Conservation (phyloP, 2,797 vertebrate species). For the Lagodon rhomboides region DNA sequence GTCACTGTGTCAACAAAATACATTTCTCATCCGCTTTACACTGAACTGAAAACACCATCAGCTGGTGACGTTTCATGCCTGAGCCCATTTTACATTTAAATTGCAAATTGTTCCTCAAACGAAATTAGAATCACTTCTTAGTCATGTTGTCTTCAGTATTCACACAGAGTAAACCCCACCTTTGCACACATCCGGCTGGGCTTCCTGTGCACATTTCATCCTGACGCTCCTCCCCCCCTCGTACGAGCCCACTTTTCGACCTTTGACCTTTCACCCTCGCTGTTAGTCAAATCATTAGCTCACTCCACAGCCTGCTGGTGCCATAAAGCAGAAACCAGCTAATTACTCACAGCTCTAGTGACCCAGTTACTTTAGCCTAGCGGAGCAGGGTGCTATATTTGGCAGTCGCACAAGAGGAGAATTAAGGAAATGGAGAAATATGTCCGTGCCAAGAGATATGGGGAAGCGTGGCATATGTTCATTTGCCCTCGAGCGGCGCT, state of each 20-base stretch:
- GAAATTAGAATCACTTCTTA: slow-evolving; percentile 47
- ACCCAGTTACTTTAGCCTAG: slow-evolving; percentile 79
- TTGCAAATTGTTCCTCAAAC: slow-evolving; percentile 58
- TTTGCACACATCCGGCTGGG: not conserved
- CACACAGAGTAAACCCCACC: not conserved
- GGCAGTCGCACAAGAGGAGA: slow-evolving; percentile 72
- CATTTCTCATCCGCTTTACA: slow-evolving; percentile 9
- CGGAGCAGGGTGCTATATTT: slow-evolving; percentile 74
- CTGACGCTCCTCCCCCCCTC: not conserved
- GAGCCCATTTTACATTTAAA: slow-evolving; percentile 32
- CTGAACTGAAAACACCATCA: slow-evolving; percentile 30
- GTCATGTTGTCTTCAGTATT: slow-evolving; percentile 34
- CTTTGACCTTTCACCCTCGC: slow-evolving; percentile 50
- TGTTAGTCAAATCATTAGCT: slow-evolving; percentile 16
- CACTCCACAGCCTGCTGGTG: slow-evolving; percentile 43
- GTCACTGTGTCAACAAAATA: slow-evolving; percentile 32
- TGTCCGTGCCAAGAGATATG: slow-evolving; percentile 69
- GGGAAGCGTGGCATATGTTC: slow-evolving; percentile 69
- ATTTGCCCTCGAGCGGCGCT: slow-evolving; percentile 47
- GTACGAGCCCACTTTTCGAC: slow-evolving; percentile 5
- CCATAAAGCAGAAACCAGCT: slow-evolving; percentile 63
- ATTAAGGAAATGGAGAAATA: slow-evolving; percentile 77
- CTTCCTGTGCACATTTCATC: slow-evolving; percentile 17
- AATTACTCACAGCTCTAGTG: slow-evolving; percentile 80
- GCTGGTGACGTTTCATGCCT: slow-evolving; percentile 33